Base-by-base conservation (phyloP, 2,113 vertebrate species). In the Malurus alboscapulatus region DNA sequence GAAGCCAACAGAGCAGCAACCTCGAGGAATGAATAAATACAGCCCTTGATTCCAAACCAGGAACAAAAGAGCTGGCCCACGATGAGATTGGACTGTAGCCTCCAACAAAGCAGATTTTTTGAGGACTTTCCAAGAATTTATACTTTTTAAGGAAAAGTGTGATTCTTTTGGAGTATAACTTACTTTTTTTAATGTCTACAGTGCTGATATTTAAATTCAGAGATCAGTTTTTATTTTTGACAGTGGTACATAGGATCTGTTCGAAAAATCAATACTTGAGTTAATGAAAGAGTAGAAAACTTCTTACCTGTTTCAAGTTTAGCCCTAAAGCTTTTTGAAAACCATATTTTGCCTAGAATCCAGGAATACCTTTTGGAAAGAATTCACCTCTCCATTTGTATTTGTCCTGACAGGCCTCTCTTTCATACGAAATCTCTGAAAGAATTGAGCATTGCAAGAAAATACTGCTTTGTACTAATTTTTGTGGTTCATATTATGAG, bases 31-130 rank as follows among this genome's bases (percentile, higher is more conserved):
- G 51, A 92, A 94, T 93, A 82, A 90, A 94, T 62, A 42, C n/a
- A 87, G 88, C 55, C 45, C 40, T 79, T 58, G 53, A 27, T 57
- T 79, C 65, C 87, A 53, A 47, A 79, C 57, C 79, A 48, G 62
- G 87, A 96, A 97, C 96, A 96, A 95, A 96, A 94, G 94, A 79
- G 12, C 14, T 66, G 68, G 87, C 75, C 75, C 38, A 22, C 0
- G 1, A 14, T 48, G 48, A 58, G 53, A 17, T 20, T 87, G 53
- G 72, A 27, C 77, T 79, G 17, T 7, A 24, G 67, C 45, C 45
- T 81, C 62, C 75, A 51, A 80, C 36, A 45, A 74, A 92, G 32
- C 13, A 34, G 62, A 25, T 66, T 47, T 51, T 83, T 34, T 54
- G 57, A 85, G 38, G 38, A 8, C 55, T 87, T 91, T 42, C 42